Conservation (phyloP, 2,113 vertebrate genomes). For the Campylomormyrus numenius region DNA sequence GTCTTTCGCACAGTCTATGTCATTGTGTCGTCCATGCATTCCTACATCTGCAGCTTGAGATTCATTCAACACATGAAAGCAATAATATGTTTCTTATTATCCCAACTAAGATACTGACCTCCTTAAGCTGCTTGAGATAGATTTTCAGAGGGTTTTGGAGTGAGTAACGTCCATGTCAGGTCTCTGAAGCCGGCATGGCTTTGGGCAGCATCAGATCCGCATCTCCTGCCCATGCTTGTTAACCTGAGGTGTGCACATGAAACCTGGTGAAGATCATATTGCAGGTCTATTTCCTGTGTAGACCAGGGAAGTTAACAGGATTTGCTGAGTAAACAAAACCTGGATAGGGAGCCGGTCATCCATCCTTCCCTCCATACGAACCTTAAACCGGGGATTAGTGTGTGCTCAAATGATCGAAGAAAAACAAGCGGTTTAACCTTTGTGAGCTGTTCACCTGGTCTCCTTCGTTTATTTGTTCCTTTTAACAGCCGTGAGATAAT, state of each 20-base stretch:
- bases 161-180: background rate
- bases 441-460: background rate
- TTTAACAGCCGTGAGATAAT: constrained; percentile 41
- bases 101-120: background rate
- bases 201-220: background rate
- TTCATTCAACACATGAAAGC: background rate
- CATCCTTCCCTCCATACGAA: background rate
- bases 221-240: background rate
- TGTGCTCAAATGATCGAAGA: background rate
- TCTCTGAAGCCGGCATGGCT: background rate
- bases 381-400: background rate
- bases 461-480: constrained; percentile 13
- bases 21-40: background rate
- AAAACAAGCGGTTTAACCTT: background rate
- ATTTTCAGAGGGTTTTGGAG: background rate
- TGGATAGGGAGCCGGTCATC: background rate
- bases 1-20: background rate
- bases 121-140: background rate
- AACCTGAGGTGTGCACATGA: background rate
- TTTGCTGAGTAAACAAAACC: background rate
- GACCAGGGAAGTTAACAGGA: constrained; percentile 1
- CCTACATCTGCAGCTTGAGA: background rate
- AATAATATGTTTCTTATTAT: background rate
- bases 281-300: background rate
- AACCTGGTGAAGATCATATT: background rate